Evolutionary conservation across 2,888 invertebrate genomes (phyloP).

Genomic region (Girardia tigrina): DNA sequence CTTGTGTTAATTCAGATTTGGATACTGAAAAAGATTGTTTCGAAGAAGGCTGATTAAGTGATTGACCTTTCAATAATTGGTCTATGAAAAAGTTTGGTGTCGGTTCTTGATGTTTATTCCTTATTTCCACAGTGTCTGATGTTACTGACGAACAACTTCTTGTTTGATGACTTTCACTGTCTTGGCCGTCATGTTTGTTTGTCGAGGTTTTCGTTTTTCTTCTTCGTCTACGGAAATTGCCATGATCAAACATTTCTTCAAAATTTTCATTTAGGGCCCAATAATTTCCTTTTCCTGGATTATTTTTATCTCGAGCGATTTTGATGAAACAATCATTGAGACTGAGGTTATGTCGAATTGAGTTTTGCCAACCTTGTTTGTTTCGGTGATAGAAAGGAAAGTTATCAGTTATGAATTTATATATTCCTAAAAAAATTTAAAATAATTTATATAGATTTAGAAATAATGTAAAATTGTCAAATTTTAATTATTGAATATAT

Average conservation of each 20-base stretch:
- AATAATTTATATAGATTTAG: too few relatives aligned
- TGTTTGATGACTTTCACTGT: not conserved
- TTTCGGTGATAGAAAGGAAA: conserved; percentile 52
- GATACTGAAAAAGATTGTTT: not conserved
- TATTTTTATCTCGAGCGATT: conserved; percentile 50
- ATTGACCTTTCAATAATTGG: not conserved
- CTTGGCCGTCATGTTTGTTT: conserved; percentile 28
- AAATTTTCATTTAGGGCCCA: conserved; percentile 51
- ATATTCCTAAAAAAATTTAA: conserved; percentile 48
- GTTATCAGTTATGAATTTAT: conserved; percentile 52
- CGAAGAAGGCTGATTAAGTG: not conserved
- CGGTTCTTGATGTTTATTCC: not conserved
- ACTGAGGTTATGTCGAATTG: conserved; percentile 71
- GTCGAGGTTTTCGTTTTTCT: conserved; percentile 37
- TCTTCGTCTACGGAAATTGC: conserved; percentile 47
- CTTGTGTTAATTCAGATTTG: not conserved
- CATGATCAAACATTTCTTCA: conserved; percentile 52
- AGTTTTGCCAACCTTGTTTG: conserved; percentile 75
- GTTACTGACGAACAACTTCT: not conserved
- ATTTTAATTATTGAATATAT: too few relatives aligned
- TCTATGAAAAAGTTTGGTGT: not conserved
- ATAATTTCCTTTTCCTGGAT: conserved; percentile 51
- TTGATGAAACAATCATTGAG: conserved; percentile 49
- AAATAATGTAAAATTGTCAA: too few relatives aligned
- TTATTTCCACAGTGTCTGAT: not conserved